Evolutionary conservation across 2,797 vertebrate genomes (phyloP).

Genomic region (Pteropus rufus): DNA sequence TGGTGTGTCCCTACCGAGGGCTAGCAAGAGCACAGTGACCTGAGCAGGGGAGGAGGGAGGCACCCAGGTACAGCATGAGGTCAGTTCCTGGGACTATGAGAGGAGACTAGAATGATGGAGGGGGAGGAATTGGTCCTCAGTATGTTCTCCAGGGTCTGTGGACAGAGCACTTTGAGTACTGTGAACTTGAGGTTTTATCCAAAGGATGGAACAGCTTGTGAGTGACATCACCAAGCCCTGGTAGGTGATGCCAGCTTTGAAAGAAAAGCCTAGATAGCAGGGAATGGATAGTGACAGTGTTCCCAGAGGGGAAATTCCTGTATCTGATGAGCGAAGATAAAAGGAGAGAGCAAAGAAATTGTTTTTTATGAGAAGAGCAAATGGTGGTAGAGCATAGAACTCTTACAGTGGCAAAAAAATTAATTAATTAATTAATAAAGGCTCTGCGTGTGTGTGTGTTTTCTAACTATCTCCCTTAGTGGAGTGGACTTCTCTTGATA

Average conservation of each 20-base stretch:
- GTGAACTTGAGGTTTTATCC: neutral
- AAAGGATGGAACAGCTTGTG: neutral
- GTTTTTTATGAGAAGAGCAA: neutral
- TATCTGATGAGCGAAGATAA: neutral
- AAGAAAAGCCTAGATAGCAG: neutral
- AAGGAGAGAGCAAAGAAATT: neutral
- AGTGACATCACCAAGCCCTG: neutral
- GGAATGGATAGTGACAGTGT: neutral
- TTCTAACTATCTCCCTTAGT: neutral
- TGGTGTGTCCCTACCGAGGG: neutral
- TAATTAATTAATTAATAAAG: too few species aligned
- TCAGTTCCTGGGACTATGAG: neutral
- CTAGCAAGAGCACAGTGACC: neutral
- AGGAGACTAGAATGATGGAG: neutral
- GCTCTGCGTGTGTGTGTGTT: neutral
- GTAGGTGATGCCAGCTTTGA: neutral
- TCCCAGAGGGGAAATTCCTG: neutral
- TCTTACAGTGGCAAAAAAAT: neutral
- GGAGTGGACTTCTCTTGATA: neutral
- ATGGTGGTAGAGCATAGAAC: neutral
- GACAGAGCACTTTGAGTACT: neutral
- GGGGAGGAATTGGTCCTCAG: too few species aligned
- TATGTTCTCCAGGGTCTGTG: neutral
- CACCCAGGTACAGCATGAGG: rapidly evolving
- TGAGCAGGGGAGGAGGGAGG: neutral